Conservation (phyloP, 2,797 vertebrate genomes). For the Smutsia gigantea region DNA sequence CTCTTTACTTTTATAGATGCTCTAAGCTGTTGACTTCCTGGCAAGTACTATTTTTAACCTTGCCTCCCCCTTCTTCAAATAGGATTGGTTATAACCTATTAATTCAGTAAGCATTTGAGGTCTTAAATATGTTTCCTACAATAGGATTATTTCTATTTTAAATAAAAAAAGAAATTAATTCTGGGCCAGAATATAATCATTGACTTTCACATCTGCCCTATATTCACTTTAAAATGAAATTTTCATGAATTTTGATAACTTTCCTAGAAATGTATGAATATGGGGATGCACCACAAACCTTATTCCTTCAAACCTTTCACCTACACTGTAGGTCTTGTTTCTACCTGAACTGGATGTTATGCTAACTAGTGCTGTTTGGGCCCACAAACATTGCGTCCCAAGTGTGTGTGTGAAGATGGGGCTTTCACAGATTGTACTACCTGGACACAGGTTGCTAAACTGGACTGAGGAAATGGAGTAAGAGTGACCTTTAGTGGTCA, state of each 20-base stretch:
- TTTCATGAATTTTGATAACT: conserved; percentile 22
- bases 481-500: conserved; percentile 79
- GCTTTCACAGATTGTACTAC: neutral
- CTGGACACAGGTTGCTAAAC: neutral
- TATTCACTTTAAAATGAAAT: conserved; percentile 12
- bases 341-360: neutral
- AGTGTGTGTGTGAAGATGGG: neutral
- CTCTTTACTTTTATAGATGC: conserved; percentile 29
- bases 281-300: neutral
- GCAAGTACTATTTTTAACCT: conserved; percentile 38
- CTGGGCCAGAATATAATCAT: neutral
- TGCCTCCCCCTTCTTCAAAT: neutral
- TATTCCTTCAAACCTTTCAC: neutral
- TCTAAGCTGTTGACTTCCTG: conserved; percentile 25
- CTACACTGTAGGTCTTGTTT: neutral
- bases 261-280: neutral
- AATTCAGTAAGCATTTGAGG: conserved; percentile 20
- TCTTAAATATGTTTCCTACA: conserved; percentile 45
- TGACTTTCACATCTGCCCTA: neutral
- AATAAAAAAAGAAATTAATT: neutral
- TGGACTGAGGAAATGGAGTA: conserved; percentile 62
- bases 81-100: conserved; percentile 16
- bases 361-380: neutral
- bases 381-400: neutral
- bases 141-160: conserved; percentile 33